Evolutionary conservation across 2,113 vertebrate species (phyloP), one percentile per base, ranked within the genome.

Genomic region (Calypte anna): DNA sequence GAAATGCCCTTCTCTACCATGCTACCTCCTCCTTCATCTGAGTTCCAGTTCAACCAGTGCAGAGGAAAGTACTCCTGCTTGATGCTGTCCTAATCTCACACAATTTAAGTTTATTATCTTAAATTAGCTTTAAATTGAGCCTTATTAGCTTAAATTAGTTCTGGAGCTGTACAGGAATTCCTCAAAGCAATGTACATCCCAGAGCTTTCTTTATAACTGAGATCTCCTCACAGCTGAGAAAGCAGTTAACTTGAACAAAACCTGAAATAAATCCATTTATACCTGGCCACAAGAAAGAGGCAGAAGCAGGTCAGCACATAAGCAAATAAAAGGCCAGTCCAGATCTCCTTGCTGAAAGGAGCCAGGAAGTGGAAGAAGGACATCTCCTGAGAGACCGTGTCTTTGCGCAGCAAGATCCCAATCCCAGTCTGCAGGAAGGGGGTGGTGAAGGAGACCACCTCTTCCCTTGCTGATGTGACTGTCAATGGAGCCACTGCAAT

Each of bases 341-440:
- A 99, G 91, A 98, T 98, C 90, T 98, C 97, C 15, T 97, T 98
- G 85, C 98, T 98, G 97, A 99, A 99, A 13, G 98, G 98, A 4
- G 97, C 94, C 84, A 99, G 95, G 90, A 99, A 98, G 86, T 98
- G 97, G 94, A 99, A 98, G 59, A 97, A 74, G 3, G 97, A 97
- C 11, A 97, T 33, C 4, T 98, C 97, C 8, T 97, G 97, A 1
- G 96, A 88, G 28, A 53, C 50, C 0, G 81, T 25, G 51, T 98
- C 98, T 63, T 97, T 98, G 23, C 94, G 97, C 30, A 99, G 81
- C 87, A 99, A 22, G 96, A 99, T 99, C n/a, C 98, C 96, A 4
- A 99, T 97, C 0, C 99, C 99, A 0, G 98, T 99, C 72, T 98
- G 98, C 96, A 99, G 98, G 97, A 99, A 99, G 0, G 99, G 98